Conservation (phyloP, 2,113 vertebrate species). For the Ariopsis seemanni region DNA sequence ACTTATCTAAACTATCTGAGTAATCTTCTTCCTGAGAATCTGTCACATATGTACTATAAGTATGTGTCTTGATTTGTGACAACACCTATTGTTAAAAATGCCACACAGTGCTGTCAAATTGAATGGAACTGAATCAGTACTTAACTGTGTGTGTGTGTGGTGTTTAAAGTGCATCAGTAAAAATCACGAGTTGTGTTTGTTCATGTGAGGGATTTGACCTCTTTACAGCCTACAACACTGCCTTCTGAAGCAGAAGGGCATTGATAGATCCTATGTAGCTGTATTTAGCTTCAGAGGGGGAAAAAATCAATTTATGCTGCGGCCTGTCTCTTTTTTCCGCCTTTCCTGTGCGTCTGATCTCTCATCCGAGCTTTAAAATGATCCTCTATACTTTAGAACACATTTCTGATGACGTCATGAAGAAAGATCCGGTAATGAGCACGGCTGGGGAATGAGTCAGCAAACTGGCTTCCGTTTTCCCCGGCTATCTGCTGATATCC, state of each 20-base stretch:
- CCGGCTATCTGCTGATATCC: constrained; percentile 47
- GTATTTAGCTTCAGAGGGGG: constrained; percentile 39
- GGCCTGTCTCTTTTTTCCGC: constrained; percentile 10
- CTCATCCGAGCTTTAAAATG: constrained; percentile 31
- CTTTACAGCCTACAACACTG: constrained; percentile 14
- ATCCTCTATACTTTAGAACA: constrained; percentile 28
- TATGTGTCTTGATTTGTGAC: background rate
- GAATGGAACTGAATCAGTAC: background rate
- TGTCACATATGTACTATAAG: no score
- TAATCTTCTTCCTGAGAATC: background rate
- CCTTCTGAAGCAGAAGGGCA: constrained; percentile 22
- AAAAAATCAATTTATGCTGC: constrained; percentile 41
- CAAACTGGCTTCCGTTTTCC: constrained; percentile 42
- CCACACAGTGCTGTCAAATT: background rate
- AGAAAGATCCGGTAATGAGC: constrained; percentile 38
- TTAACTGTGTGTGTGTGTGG: background rate
- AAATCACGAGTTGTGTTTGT: background rate
- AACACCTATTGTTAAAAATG: background rate
- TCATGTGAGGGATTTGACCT: constrained; percentile 27
- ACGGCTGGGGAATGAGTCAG: constrained; percentile 44
- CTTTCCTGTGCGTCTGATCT: constrained; percentile 31
- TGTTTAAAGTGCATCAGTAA: background rate
- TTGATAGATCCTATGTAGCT: constrained; percentile 34
- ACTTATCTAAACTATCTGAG: background rate
- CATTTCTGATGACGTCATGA: constrained; percentile 45